phyloP scores from a whole-genome alignment of 2,797 vertebrate genomes.

The Falco concolor region DNA sequence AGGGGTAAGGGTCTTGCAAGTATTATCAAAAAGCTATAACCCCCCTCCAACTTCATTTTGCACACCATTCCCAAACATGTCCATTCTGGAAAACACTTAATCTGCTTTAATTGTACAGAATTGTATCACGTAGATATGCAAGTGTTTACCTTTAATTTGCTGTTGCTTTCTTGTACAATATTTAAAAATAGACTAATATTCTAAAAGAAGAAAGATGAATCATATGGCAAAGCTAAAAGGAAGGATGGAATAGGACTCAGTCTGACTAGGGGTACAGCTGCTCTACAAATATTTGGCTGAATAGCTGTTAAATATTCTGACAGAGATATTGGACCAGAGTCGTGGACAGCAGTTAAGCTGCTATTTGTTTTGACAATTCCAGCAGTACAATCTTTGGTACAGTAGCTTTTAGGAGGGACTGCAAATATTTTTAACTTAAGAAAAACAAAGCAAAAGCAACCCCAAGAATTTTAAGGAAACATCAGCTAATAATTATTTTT shows the following conservation, averaged over 20 bases:
- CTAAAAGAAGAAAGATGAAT: conserved; percentile 93
- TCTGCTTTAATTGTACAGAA: background rate
- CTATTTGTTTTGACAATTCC: conserved; percentile 78
- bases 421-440: background rate
- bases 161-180: conserved; percentile 74
- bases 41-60: background rate
- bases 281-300: conserved; percentile 80
- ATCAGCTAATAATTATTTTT: background rate
- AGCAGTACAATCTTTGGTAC: background rate
- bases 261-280: conserved; percentile 84
- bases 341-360: conserved; percentile 40
- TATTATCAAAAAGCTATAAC: background rate
- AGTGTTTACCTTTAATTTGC: conserved; percentile 70
- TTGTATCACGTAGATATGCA: background rate
- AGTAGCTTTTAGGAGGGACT: background rate
- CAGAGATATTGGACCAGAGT: conserved; percentile 60
- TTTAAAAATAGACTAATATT: conserved; percentile 90
- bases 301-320: conserved; percentile 84
- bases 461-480: background rate
- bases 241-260: conserved; percentile 83
- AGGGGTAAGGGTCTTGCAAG: background rate
- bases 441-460: background rate
- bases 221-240: conserved; percentile 80
- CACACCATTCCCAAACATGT: background rate
- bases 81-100: background rate